Base-by-base conservation (phyloP, 2,888 invertebrate genomes). In the Eristalis intricaria region DNA sequence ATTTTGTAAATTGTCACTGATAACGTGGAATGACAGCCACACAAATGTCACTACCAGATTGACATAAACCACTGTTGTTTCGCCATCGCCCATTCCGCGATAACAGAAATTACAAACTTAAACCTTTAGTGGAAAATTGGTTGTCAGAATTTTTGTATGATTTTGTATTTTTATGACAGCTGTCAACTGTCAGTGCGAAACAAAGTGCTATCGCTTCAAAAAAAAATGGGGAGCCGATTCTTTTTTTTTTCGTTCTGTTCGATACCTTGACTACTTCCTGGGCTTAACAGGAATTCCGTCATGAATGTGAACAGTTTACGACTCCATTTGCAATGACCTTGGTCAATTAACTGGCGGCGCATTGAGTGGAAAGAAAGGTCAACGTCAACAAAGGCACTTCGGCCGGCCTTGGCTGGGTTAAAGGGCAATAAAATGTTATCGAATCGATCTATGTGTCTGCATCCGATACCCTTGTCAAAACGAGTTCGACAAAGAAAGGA, bases 361-460 rank as follows among this genome's bases (percentile, higher is more conserved):
- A 19, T 19, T 19, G 50, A 50, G 8, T 19, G n/a, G 19, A 50
- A 19, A 2, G 26, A 60, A 60, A 60, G 60, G 60, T 60, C 60
- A 58, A 58, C 38, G 35, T 22, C 35, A 70, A 70, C 58, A 23
- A 15, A 32, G 10, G 58, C 29, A 23, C 35, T 15, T 58, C 50
- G 10, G 56, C 22, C 56, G 22, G 11, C 22, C 29, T 32, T 19
- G 13, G 70, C 58, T 70, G 58, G 58, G 58, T 38, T 58, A 38
- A 70, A 60, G 58, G 58, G 23, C 70, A 70, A 70, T 70, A 58
- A 70, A 58, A 60, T 50, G 4, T 11, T 32, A 69, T 69, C 32
- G 56, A 50, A 50, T 19, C 19, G 50, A 50, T 56, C 29, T 56
- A 32, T 2, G 68, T 4, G 50, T 19, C 29, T 29, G 38, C 11